phyloP scores from a whole-genome alignment of 2,888 invertebrate species.

The Amaurobius ferox region DNA sequence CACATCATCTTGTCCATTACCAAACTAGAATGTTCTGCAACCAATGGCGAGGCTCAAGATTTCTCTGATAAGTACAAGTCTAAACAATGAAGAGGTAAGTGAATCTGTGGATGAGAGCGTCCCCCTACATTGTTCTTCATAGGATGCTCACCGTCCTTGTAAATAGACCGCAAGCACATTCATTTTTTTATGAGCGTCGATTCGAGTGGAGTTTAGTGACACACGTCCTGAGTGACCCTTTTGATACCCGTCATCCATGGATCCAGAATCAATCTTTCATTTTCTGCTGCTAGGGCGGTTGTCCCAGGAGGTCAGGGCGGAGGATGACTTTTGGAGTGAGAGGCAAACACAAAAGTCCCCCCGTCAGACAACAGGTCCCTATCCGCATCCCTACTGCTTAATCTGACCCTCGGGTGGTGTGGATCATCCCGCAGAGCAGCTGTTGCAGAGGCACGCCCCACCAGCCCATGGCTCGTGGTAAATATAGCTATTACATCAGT shows the following conservation, averaged over 20 bases:
- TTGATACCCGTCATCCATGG: constrained; percentile 50
- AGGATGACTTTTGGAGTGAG: constrained; percentile 58
- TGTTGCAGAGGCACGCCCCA: constrained; percentile 38
- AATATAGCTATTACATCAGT: constrained; percentile 71
- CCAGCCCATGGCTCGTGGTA: constrained; percentile 39
- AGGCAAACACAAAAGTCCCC: constrained; percentile 40
- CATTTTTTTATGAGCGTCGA: constrained; percentile 53
- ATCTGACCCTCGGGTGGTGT: constrained; percentile 66
- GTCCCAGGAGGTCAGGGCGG: constrained; percentile 31
- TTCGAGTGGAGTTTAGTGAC: constrained; percentile 45
- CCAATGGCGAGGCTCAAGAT: no score
- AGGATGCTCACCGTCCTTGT: constrained; percentile 41
- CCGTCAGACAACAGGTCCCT: constrained; percentile 62
- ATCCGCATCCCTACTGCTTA: constrained; percentile 51
- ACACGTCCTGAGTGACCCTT: constrained; percentile 57
- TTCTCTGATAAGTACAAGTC: not conserved
- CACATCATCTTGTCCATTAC: no score
- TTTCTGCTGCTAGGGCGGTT: constrained; percentile 21
- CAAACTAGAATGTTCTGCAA: no score
- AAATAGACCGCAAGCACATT: constrained; percentile 54
- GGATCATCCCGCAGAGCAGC: constrained; percentile 65
- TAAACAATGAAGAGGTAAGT: not conserved
- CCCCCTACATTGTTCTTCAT: constrained; percentile 15
- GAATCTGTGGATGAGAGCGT: not conserved
- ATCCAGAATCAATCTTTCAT: constrained; percentile 66